These are phyloP conservation scores for Anolis sagrei DNA, from an alignment of 2,113 vertebrate genomes.

Conservation along the genomic window DNA sequence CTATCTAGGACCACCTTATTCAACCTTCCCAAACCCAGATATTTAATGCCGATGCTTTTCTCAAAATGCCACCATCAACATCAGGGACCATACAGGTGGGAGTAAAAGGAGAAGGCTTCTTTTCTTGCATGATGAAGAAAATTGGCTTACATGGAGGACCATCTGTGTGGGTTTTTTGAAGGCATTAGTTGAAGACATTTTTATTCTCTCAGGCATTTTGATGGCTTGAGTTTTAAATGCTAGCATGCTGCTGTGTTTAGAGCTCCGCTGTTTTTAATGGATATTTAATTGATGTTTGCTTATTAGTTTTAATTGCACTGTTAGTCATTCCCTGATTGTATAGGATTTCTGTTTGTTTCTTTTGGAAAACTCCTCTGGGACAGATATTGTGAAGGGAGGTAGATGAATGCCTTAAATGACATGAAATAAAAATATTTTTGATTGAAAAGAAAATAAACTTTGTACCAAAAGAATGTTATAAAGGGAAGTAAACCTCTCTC, in stretches of 20 bases:
- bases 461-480: neutral
- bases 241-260: neutral
- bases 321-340: neutral
- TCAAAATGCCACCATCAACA: neutral
- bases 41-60: neutral
- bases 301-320: neutral
- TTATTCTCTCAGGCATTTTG: neutral
- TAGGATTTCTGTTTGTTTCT: neutral
- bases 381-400: neutral
- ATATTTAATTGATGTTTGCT: neutral
- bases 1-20: neutral
- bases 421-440: neutral
- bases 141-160: too few species aligned
- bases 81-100: neutral
- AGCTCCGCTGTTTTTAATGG: neutral
- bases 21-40: neutral
- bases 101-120: neutral
- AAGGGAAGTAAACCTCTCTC: constrained; percentile 15
- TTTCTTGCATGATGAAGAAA: neutral
- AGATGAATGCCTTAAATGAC: neutral
- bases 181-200: too few species aligned
- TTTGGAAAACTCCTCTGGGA: neutral
- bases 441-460: neutral
- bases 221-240: neutral
- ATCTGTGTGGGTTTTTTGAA: too few species aligned